These are phyloP conservation scores for Equus quagga DNA, from an alignment of 2,113 vertebrate genomes.

Conservation along the genomic window DNA sequence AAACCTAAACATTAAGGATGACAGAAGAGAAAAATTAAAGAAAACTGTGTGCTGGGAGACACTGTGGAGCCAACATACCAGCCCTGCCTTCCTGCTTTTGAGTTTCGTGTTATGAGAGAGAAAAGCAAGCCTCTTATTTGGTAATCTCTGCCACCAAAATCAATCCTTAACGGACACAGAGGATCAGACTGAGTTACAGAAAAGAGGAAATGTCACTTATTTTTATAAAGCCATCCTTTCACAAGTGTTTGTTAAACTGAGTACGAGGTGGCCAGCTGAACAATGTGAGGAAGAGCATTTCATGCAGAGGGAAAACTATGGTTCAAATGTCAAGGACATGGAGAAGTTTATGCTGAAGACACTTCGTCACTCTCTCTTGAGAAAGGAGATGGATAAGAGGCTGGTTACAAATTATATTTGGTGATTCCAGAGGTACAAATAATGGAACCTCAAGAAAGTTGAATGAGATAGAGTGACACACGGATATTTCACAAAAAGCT, in stretches of 20 bases:
- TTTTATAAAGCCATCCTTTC: constrained; percentile 1
- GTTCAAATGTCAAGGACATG: background rate
- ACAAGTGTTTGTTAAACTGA: background rate
- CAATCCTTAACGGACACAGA: background rate
- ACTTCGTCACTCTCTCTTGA: background rate
- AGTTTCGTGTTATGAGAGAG: background rate
- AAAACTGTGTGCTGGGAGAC: background rate
- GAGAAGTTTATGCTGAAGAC: background rate
- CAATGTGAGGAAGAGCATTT: background rate
- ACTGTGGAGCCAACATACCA: background rate
- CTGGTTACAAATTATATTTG: background rate
- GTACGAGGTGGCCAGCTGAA: background rate
- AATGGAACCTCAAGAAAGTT: background rate
- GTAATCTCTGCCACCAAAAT: background rate
- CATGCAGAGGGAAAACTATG: background rate
- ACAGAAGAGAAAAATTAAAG: background rate
- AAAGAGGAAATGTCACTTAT: background rate
- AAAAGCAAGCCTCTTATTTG: background rate
- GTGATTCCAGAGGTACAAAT: background rate
- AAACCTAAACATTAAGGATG: background rate
- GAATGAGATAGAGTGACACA: background rate
- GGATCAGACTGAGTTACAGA: background rate
- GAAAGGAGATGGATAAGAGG: background rate
- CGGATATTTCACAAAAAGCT: background rate
- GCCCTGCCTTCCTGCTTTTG: background rate